Evolutionary conservation across 2,113 vertebrate genomes (phyloP).

Genomic region (Sigmodon hispidus): DNA sequence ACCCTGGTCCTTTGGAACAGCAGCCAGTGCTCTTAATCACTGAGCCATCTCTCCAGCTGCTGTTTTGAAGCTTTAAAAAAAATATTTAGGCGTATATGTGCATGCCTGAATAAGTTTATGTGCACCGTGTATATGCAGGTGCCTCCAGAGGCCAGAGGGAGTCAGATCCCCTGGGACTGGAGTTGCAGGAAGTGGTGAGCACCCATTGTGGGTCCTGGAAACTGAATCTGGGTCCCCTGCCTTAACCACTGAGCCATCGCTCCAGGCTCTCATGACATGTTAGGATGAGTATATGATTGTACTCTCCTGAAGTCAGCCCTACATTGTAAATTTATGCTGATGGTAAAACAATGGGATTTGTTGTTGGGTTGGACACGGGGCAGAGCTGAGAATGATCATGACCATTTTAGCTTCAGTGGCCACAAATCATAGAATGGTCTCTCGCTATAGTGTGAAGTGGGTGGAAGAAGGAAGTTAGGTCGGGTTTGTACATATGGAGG

Average conservation of each 20-base stretch:
- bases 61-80: background rate
- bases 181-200: background rate
- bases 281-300: background rate
- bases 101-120: background rate
- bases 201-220: background rate
- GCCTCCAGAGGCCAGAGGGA: background rate
- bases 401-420: background rate
- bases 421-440: background rate
- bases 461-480: constrained; percentile 1
- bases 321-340: background rate
- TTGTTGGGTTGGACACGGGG: background rate
- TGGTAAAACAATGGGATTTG: background rate
- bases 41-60: too few relatives aligned
- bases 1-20: too few relatives aligned
- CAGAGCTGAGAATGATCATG: background rate
- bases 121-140: background rate
- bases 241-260: background rate
- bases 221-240: background rate
- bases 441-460: background rate
- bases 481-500: background rate
- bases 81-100: background rate
- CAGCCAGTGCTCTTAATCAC: too few relatives aligned
- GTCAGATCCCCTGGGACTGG: background rate
- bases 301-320: background rate
- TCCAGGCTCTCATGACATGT: background rate